A percentile compares a stretch with the other conserved stretches of the same genome.
Conservation (phyloP, 2,113 vertebrate genomes). For the Takifugu flavidus region DNA sequence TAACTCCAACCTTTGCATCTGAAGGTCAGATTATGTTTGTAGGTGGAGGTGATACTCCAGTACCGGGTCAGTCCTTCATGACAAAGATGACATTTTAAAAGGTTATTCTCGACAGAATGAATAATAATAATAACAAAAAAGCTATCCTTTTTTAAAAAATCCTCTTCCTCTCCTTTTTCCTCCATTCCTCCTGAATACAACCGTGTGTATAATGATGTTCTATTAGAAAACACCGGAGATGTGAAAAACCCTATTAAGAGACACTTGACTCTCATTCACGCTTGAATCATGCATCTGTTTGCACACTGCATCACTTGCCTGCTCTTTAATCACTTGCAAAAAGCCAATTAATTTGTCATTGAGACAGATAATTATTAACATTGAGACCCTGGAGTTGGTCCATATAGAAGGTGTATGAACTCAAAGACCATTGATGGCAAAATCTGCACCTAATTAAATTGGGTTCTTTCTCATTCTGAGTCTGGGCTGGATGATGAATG, state of each 20-base stretch:
- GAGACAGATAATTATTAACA: conserved; percentile 17
- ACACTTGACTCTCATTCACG: too few species aligned
- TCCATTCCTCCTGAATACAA: conserved; percentile 9
- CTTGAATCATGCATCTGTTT: too few species aligned
- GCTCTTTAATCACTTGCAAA: conserved; percentile 1
- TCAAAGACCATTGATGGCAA: conserved; percentile 16
- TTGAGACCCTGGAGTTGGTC: conserved; percentile 1
- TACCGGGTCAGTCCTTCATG: conserved; percentile 29
- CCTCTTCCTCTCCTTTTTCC: conserved; percentile 3
- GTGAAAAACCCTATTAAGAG: background rate
- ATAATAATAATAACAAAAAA: background rate
- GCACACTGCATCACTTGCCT: background rate
- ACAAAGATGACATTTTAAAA: conserved; percentile 68
- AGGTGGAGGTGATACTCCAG: conserved; percentile 18
- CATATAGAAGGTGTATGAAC: conserved; percentile 18
- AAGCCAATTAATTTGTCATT: conserved; percentile 17
- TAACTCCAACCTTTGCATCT: background rate
- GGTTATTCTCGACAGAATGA: conserved; percentile 36
- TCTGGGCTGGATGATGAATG: conserved; percentile 5
- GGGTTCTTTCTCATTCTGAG: conserved; percentile 16
- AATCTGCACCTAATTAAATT: conserved; percentile 17
- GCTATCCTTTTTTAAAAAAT: background rate
- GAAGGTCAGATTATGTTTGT: background rate
- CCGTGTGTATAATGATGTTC: too few species aligned
- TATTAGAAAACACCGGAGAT: background rate